These are phyloP conservation scores for Xestia sexstrigata DNA, from an alignment of 2,888 invertebrate species.

Conservation along the genomic window DNA sequence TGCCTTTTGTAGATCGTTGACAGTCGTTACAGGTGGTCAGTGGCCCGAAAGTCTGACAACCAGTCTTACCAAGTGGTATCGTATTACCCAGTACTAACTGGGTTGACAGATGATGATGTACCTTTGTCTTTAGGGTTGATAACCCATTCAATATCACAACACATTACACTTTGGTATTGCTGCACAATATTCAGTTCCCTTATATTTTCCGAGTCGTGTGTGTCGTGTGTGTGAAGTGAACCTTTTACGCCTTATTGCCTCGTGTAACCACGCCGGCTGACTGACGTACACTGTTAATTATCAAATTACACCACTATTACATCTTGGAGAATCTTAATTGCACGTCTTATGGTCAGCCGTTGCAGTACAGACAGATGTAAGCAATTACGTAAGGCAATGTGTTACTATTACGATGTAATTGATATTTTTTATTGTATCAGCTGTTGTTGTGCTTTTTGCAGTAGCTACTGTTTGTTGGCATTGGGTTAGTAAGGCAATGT, in stretches of 20 bases:
- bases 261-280: constrained; percentile 23
- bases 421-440: constrained; percentile 32
- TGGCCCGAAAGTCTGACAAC: too few species aligned
- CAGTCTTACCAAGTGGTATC: too few species aligned
- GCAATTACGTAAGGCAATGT: constrained; percentile 53
- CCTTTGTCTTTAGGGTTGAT: background rate
- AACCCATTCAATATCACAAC: background rate
- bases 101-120: too few species aligned
- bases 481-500: constrained; percentile 41
- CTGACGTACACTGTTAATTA: constrained; percentile 55
- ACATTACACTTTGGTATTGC: background rate
- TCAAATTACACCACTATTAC: constrained; percentile 62
- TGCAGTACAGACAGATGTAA: constrained; percentile 60
- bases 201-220: background rate
- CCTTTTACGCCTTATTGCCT: constrained; percentile 2
- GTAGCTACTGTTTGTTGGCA: background rate
- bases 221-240: background rate
- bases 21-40: too few species aligned
- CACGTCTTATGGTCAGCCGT: constrained; percentile 49
- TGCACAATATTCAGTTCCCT: background rate
- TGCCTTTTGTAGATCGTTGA: too few species aligned
- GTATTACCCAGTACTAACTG: too few species aligned
- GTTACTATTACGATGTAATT: constrained; percentile 33
- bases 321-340: constrained; percentile 62
- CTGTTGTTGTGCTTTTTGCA: constrained; percentile 11